Evolutionary conservation across 1,140 invertebrate genomes (phyloP).

Genomic region (Trichoplusia ni): DNA sequence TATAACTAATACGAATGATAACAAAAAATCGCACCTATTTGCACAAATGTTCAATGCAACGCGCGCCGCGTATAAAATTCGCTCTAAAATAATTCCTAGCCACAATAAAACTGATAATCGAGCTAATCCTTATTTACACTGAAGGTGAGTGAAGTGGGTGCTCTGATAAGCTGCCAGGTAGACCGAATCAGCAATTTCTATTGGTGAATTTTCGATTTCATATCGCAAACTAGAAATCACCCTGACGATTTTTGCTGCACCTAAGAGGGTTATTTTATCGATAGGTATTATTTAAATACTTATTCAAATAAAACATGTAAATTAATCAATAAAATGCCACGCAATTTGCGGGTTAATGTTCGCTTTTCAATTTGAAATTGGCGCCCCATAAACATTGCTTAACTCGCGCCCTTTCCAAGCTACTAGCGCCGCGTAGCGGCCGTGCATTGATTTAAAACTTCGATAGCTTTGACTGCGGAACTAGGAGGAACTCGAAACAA

Average conservation of each 20-base stretch:
- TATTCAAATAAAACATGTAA: conserved; percentile 34
- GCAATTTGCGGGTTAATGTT: conserved; percentile 4
- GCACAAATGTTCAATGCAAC: conserved; percentile 64
- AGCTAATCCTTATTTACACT: conserved; percentile 75
- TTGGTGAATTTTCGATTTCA: conserved; percentile 52
- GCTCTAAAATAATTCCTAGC: conserved; percentile 63
- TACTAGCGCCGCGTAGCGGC: conserved; percentile 36
- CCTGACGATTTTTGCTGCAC: conserved; percentile 25
- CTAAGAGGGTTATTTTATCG: conserved; percentile 38
- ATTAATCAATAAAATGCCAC: conserved; percentile 35
- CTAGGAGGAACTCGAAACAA: too few relatives aligned
- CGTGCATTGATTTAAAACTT: too few relatives aligned
- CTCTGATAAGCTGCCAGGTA: conserved; percentile 63
- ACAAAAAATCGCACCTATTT: conserved; percentile 61
- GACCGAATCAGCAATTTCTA: conserved; percentile 56
- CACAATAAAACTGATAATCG: conserved; percentile 73
- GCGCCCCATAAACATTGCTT: conserved; percentile 4
- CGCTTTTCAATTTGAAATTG: conserved; percentile 27
- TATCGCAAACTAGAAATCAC: conserved; percentile 36
- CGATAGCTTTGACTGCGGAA: too few relatives aligned
- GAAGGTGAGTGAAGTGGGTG: conserved; percentile 70
- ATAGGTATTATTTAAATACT: conserved; percentile 34
- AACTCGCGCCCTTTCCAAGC: conserved; percentile 4
- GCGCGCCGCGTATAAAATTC: conserved; percentile 36
- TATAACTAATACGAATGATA: conserved; percentile 57